A percentile compares a stretch with the other conserved stretches of the same genome.
Evolutionary conservation across 2,888 invertebrate species (phyloP).

Genomic region (Eilema depressum): DNA sequence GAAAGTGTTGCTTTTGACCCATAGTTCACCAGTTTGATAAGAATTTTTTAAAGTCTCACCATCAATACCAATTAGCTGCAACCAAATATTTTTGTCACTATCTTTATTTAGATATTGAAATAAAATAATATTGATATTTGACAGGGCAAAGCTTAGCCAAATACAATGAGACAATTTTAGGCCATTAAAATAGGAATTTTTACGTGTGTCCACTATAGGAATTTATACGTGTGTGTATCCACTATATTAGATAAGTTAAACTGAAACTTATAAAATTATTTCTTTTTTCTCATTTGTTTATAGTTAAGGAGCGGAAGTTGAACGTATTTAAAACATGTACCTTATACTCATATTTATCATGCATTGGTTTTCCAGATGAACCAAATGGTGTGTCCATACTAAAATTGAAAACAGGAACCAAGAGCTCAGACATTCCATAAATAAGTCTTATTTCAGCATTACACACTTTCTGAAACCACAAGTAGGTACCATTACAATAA

Average conservation of each 20-base stretch:
- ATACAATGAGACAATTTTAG: background rate
- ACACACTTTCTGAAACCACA: constrained; percentile 53
- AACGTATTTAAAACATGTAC: constrained; percentile 34
- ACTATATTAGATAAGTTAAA: too few species aligned
- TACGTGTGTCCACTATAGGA: too few species aligned
- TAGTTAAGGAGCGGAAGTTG: background rate
- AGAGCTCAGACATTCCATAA: constrained; percentile 68
- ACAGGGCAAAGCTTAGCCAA: background rate
- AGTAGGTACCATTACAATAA: background rate
- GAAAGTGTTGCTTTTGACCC: constrained; percentile 63
- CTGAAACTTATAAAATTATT: too few species aligned
- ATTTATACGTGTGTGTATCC: too few species aligned
- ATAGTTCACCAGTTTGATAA: constrained; percentile 59
- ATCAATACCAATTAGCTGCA: constrained; percentile 60
- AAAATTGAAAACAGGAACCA: constrained; percentile 63
- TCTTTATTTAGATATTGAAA: background rate
- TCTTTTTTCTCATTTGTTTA: background rate
- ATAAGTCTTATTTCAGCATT: constrained; percentile 56
- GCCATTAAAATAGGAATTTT: background rate
- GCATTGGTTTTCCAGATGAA: constrained; percentile 56
- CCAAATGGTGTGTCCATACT: constrained; percentile 58
- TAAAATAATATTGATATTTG: background rate
- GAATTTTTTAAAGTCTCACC: constrained; percentile 46
- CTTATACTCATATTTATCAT: constrained; percentile 53
- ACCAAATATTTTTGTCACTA: constrained; percentile 14